Conservation (phyloP, 2,113 vertebrate species). For the Typhlomys cinereus region DNA sequence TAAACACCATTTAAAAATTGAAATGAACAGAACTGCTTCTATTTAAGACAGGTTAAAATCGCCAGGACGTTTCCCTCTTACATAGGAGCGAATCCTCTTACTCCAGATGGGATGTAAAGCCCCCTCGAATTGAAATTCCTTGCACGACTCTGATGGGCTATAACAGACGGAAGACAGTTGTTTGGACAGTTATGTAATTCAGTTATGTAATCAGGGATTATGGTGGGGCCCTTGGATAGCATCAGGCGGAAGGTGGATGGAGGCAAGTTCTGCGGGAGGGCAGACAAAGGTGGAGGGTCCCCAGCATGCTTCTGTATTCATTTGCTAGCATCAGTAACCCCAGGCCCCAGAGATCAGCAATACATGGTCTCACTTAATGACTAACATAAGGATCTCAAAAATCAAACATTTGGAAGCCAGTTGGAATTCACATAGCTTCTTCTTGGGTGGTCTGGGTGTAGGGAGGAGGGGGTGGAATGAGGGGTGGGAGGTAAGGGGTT, state of each 20-base stretch:
- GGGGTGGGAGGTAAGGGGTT: no score
- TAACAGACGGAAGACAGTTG: constrained; percentile 64
- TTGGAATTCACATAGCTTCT: not conserved
- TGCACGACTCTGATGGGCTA: constrained; percentile 47
- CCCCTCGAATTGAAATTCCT: constrained; percentile 75
- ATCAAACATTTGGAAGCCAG: not conserved
- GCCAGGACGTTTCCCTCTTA: not conserved
- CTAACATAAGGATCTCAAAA: not conserved
- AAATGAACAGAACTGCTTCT: constrained; percentile 60
- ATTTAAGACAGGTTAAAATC: constrained; percentile 64
- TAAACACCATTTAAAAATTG: constrained; percentile 55
- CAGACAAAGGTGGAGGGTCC: not conserved
- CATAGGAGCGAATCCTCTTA: constrained; percentile 54
- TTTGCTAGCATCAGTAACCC: not conserved
- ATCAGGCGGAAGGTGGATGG: not conserved
- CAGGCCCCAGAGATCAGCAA: not conserved
- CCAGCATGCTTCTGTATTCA: not conserved
- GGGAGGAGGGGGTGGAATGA: not conserved
- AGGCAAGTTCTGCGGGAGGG: not conserved
- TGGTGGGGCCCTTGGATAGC: not conserved
- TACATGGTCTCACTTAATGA: not conserved
- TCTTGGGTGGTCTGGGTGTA: not conserved
- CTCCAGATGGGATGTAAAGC: constrained; percentile 74
- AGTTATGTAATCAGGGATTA: no score
- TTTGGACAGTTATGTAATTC: constrained; percentile 55